phyloP scores from a whole-genome alignment of 1,140 invertebrate genomes.

The Monomorium pharaonis region DNA sequence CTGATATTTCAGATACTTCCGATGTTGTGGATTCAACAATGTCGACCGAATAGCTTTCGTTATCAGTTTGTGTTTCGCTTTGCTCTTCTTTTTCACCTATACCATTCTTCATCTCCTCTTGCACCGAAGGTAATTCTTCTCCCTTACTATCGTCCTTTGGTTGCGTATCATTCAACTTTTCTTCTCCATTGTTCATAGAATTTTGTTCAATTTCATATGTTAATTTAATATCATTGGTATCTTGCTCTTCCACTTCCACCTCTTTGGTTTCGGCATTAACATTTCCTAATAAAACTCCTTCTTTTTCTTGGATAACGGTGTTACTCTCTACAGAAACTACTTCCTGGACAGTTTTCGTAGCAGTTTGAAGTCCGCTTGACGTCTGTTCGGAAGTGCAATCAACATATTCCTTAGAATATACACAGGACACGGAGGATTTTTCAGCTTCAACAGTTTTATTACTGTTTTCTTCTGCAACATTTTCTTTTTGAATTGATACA shows the following conservation, averaged over 20 bases:
- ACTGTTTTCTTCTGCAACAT: slow-evolving; percentile 24
- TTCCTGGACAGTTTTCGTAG: not conserved
- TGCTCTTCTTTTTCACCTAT: slow-evolving; percentile 63
- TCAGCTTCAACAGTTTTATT: not conserved
- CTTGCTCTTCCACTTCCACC: slow-evolving; percentile 17
- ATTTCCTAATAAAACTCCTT: not conserved
- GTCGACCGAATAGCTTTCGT: slow-evolving; percentile 72
- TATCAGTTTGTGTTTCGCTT: slow-evolving; percentile 60
- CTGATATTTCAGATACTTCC: slow-evolving; percentile 68
- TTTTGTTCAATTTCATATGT: slow-evolving; percentile 55
- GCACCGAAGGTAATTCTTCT: not conserved
- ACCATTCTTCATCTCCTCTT: slow-evolving; percentile 35
- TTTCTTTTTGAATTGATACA: slow-evolving; percentile 34
- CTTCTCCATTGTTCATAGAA: slow-evolving; percentile 41
- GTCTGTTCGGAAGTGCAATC: not conserved
- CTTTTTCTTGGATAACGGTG: not conserved
- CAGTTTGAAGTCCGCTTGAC: not conserved
- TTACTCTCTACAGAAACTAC: not conserved
- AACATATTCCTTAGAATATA: not conserved
- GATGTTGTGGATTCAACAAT: slow-evolving; percentile 76
- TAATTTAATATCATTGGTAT: slow-evolving; percentile 64
- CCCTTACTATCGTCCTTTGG: not conserved
- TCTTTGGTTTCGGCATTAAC: slow-evolving; percentile 35
- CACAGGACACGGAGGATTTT: not conserved
- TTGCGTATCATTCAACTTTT: not conserved